Evolutionary conservation across 2,888 invertebrate genomes (phyloP).

Genomic region (Amphipoea oculea): DNA sequence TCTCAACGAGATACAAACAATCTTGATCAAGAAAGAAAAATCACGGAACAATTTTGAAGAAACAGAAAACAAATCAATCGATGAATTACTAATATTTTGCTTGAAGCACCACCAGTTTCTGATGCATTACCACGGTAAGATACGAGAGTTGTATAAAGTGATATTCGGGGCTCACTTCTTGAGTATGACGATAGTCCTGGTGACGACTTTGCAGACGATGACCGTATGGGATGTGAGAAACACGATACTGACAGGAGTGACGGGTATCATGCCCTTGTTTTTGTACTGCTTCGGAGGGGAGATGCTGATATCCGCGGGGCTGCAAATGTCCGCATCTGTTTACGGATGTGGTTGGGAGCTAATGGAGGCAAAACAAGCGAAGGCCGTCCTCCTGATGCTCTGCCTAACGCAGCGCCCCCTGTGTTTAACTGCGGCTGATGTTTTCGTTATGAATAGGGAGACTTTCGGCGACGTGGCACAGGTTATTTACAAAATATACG

Average conservation of each 20-base stretch:
- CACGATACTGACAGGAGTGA: slow-evolving; percentile 75
- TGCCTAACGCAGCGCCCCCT: slow-evolving; percentile 74
- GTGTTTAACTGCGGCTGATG: slow-evolving; percentile 76
- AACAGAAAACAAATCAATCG: slow-evolving; percentile 50
- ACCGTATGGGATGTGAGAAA: slow-evolving; percentile 78
- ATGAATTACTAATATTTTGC: slow-evolving; percentile 74
- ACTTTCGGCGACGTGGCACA: slow-evolving; percentile 79
- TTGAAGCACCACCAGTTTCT: slow-evolving; percentile 79
- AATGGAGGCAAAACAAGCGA: slow-evolving; percentile 76
- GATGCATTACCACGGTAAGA: slow-evolving; percentile 72
- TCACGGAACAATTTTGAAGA: slow-evolving; percentile 32
- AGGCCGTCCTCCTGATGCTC: slow-evolving; percentile 72
- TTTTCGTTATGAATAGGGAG: slow-evolving; percentile 79
- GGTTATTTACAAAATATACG: slow-evolving; percentile 81
- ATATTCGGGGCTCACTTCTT: slow-evolving; percentile 80
- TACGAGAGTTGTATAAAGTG: slow-evolving; percentile 72
- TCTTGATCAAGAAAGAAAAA: slow-evolving; percentile 47
- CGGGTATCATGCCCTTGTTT: slow-evolving; percentile 77
- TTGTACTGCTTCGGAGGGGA: slow-evolving; percentile 83
- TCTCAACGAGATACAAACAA: slow-evolving; percentile 69
- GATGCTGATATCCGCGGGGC: slow-evolving; percentile 74
- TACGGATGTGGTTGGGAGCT: slow-evolving; percentile 79
- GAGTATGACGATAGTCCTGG: slow-evolving; percentile 78
- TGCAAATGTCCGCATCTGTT: slow-evolving; percentile 71
- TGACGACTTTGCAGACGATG: slow-evolving; percentile 80